Percentiles rank a stretch among this genome's conserved stretches.
Conservation (phyloP, 2,113 vertebrate species). For the Caloenas nicobarica region DNA sequence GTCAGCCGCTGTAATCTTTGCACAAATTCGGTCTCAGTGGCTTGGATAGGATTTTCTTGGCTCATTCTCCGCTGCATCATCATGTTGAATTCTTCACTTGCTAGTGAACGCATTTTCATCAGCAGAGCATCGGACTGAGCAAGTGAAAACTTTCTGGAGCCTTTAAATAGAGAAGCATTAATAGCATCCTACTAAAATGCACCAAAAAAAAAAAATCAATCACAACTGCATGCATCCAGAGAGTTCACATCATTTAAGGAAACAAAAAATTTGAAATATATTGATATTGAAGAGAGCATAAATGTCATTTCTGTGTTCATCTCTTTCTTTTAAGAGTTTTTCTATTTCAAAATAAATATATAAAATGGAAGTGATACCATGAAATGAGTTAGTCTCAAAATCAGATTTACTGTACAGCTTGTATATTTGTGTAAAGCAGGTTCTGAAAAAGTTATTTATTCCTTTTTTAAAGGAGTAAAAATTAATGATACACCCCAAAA, state of each 20-base stretch:
- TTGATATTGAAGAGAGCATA: neutral
- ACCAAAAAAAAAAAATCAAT: neutral
- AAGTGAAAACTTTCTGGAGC: conserved; percentile 83
- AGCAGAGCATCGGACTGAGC: conserved; percentile 89
- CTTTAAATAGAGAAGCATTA: conserved; percentile 68
- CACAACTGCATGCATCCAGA: neutral
- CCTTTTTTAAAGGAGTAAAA: neutral
- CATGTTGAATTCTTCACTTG: conserved; percentile 90
- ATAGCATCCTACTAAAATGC: neutral
- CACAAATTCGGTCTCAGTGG: conserved; percentile 87
- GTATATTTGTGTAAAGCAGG: neutral
- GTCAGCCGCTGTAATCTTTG: conserved; percentile 92
- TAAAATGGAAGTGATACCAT: neutral
- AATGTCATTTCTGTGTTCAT: neutral
- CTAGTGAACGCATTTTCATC: conserved; percentile 90
- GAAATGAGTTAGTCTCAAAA: neutral
- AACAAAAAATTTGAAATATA: neutral
- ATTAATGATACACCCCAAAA: neutral
- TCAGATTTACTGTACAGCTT: neutral
- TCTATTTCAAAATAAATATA: neutral
- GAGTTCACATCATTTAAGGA: neutral
- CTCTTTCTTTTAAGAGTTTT: neutral
- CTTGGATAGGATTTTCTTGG: conserved; percentile 89
- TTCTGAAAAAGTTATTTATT: neutral
- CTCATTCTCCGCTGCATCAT: conserved; percentile 97